phyloP scores from a whole-genome alignment of 2,113 vertebrate genomes.

The Ophthalmolycus amberensis region DNA sequence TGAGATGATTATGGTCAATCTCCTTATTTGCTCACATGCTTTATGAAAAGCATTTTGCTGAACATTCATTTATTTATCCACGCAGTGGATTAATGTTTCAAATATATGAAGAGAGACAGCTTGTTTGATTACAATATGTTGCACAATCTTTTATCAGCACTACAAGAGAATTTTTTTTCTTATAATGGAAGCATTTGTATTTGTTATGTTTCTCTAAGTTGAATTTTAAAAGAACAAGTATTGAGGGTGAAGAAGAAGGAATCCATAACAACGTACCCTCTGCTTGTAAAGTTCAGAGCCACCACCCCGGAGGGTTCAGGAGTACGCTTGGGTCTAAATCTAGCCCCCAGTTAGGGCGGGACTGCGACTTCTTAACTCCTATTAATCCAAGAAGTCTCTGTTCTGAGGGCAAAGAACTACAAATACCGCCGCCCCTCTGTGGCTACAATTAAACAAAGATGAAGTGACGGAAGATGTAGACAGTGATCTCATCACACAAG shows the following conservation, averaged over 20 bases:
- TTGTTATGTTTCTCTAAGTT: neutral
- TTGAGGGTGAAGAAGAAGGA: neutral
- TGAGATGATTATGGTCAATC: no score
- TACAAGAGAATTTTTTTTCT: neutral
- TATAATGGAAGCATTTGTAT: neutral
- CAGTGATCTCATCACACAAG: conserved; percentile 38
- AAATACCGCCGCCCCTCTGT: conserved; percentile 33
- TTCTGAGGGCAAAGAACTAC: conserved; percentile 19
- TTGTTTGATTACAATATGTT: neutral
- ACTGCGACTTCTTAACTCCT: neutral
- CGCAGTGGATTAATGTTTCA: neutral
- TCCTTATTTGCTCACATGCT: neutral
- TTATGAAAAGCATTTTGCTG: neutral
- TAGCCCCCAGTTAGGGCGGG: neutral
- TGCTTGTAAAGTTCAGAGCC: neutral
- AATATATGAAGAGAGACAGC: no score
- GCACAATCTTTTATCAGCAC: neutral
- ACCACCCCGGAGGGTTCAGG: neutral
- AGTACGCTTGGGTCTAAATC: neutral
- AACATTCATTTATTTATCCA: no score
- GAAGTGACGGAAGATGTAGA: conserved; percentile 5
- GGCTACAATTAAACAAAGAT: neutral
- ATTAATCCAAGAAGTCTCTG: conserved; percentile 19
- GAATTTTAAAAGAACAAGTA: no score
- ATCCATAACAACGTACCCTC: neutral